Evolutionary conservation across 2,113 vertebrate species (phyloP).

Genomic region (Otis tarda): DNA sequence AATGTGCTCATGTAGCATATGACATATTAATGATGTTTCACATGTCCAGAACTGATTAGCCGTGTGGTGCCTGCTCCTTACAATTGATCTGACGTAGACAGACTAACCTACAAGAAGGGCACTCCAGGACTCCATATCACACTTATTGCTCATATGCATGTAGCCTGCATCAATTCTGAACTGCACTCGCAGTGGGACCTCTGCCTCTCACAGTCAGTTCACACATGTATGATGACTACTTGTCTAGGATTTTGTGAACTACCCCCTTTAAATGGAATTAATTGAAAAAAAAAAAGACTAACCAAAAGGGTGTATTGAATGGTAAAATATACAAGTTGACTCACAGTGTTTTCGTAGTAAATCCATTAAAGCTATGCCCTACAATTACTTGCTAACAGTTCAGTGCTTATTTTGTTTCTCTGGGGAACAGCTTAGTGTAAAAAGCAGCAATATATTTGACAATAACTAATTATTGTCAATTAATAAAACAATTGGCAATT

Average conservation of each 20-base stretch:
- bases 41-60: not conserved
- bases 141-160: not conserved
- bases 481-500: constrained; percentile 7
- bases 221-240: not conserved
- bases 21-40: not conserved
- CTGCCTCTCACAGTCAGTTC: not conserved
- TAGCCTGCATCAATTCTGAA: not conserved
- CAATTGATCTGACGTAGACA: not conserved
- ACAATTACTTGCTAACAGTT: not conserved
- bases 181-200: not conserved
- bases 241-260: not conserved
- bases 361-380: not conserved
- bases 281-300: not conserved
- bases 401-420: not conserved
- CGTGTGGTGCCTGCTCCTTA: not conserved
- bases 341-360: not conserved
- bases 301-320: not conserved
- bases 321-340: not conserved
- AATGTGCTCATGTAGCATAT: not conserved
- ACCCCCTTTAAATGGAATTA: not conserved
- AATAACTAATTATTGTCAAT: not conserved
- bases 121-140: not conserved
- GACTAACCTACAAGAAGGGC: not conserved
- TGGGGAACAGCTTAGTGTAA: not conserved
- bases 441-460: not conserved